Percentiles rank a stretch among this genome's conserved stretches.
Conservation (phyloP, 35 echinoderm and acorn worm genomes). For the Patiria miniata region DNA sequence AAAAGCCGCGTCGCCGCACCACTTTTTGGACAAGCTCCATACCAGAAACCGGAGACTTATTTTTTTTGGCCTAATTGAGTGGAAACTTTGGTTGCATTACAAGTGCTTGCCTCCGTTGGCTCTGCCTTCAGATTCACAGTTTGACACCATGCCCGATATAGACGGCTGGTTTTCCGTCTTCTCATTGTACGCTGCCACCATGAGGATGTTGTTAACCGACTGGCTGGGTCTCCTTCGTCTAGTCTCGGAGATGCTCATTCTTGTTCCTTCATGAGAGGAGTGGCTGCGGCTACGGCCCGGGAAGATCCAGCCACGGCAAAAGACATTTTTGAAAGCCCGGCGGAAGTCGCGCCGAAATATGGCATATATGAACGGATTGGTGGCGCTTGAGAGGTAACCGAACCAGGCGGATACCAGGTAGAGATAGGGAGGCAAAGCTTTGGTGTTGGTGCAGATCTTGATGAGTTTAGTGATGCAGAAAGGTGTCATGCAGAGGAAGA, state of each 20-base stretch:
- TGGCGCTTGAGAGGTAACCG: constrained; percentile 47
- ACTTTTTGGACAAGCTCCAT: no score
- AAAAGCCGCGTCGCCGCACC: no score
- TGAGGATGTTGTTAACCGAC: neutral
- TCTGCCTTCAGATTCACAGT: no score
- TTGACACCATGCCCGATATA: no score
- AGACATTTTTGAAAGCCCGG: constrained; percentile 8
- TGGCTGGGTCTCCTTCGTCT: constrained; percentile 5
- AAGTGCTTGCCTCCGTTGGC: no score
- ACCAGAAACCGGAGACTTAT: no score
- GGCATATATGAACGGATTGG: constrained; percentile 54
- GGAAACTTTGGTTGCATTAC: no score
- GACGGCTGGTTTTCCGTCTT: no score
- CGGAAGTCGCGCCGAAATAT: constrained; percentile 59
- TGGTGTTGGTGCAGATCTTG: constrained; percentile 43
- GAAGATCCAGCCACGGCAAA: constrained; percentile 25
- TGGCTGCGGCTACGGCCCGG: neutral
- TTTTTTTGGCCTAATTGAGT: no score
- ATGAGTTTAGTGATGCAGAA: constrained; percentile 70
- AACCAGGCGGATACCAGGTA: constrained; percentile 30
- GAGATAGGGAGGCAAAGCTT: constrained; percentile 2
- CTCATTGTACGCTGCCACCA: no score
- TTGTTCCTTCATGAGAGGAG: neutral
- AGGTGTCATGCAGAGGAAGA: constrained; percentile 56
- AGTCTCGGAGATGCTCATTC: neutral